Evolutionary conservation across 53 echinoderm and acorn worm genomes (phyloP).

Genomic region (Glandiceps talaboti): DNA sequence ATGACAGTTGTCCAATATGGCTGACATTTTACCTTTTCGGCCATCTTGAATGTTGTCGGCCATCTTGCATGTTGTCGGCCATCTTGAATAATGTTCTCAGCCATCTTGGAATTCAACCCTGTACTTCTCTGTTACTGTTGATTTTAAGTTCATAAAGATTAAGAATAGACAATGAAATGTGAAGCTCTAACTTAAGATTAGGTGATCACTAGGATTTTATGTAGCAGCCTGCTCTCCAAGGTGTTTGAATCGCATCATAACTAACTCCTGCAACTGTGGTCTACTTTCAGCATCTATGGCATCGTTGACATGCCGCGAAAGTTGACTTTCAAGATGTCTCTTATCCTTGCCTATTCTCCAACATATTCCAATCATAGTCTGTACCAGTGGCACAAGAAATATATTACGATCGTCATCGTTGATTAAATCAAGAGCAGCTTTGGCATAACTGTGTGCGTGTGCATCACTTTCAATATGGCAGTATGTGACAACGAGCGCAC

Average conservation of each 20-base stretch:
- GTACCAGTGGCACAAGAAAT: conserved; percentile 68
- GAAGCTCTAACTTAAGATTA: no score
- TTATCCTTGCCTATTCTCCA: conserved; percentile 82
- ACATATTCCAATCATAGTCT: conserved; percentile 78
- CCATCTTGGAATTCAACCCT: no score
- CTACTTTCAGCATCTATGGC: conserved; percentile 49
- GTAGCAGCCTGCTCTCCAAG: background rate
- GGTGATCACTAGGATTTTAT: no score
- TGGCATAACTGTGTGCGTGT: conserved; percentile 71
- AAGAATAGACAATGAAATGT: no score
- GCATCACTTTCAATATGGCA: conserved; percentile 68
- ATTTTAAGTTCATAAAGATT: no score
- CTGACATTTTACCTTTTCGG: no score
- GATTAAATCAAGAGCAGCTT: conserved; percentile 62
- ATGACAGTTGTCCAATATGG: no score
- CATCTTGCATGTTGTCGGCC: no score
- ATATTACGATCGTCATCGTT: conserved; percentile 68
- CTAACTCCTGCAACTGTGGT: conserved; percentile 77
- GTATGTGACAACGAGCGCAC: conserved; percentile 77
- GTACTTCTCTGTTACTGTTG: no score
- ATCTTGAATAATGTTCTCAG: no score
- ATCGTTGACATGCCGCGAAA: conserved; percentile 47
- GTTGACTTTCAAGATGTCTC: conserved; percentile 53
- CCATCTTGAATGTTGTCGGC: no score
- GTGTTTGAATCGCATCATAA: conserved; percentile 51